A percentile compares a stretch with the other conserved stretches of the same genome.
Evolutionary conservation across 2,797 vertebrate genomes (phyloP).

Genomic region (Pempheris klunzingeri): DNA sequence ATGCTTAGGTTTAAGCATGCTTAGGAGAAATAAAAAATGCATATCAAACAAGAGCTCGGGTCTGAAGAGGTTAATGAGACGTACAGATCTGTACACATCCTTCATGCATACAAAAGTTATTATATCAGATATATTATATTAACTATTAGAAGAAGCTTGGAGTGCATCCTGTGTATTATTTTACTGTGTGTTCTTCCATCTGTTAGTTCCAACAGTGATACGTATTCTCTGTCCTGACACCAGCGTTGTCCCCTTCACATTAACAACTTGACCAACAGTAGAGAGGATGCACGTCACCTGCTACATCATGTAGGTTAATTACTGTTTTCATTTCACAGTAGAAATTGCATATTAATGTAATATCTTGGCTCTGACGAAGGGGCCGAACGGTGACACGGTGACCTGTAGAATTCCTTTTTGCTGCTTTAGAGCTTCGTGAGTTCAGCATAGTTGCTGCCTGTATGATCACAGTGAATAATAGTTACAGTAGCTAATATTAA

Average conservation of each 20-base stretch:
- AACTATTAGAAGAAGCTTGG: too few relatives aligned
- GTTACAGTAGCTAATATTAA: constrained; percentile 34
- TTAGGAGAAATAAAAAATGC: too few relatives aligned
- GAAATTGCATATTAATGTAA: constrained; percentile 1
- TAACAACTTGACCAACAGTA: not conserved
- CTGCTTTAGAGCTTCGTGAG: not conserved
- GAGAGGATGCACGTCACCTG: not conserved
- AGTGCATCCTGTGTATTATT: too few relatives aligned
- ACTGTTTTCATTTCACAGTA: constrained; percentile 10
- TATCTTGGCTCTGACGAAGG: not conserved
- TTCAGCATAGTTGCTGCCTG: constrained; percentile 12
- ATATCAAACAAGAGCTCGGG: too few relatives aligned
- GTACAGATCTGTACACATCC: not conserved
- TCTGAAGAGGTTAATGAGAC: too few relatives aligned
- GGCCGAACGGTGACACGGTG: not conserved
- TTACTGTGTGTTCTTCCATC: too few relatives aligned
- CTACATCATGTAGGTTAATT: not conserved
- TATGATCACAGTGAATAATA: constrained; percentile 37
- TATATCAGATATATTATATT: not conserved
- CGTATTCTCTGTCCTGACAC: too few relatives aligned
- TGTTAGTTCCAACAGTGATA: too few relatives aligned
- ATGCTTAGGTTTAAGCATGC: too few relatives aligned
- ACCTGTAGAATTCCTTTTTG: not conserved
- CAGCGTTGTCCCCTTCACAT: too few relatives aligned
- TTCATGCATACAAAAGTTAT: not conserved